Base-by-base conservation (phyloP, 2,888 invertebrate genomes). In the Lycia hirtaria region DNA sequence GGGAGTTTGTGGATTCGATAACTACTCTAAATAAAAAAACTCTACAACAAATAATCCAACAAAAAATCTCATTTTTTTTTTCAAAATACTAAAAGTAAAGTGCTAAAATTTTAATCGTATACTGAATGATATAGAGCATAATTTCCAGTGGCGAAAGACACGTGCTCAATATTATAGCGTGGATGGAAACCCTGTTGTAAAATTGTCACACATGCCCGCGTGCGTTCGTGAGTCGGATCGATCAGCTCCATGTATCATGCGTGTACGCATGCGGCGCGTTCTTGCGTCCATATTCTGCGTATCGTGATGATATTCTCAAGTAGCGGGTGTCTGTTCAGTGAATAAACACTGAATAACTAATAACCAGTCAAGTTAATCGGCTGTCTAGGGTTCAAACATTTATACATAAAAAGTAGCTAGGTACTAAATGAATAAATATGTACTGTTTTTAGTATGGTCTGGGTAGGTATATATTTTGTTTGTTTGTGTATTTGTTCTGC, bases 201-300 rank as follows among this genome's bases (percentile, higher is more conserved):
- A 35, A 9, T 15, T 35, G 37, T 9, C 37, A 37, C 14, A 4
- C 26, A 9, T 3, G 3, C 3, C 5, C 22, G 38, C 38, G 0
- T 1, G 12, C 10, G 38, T 7, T 40, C 22, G 6, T 40, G 22
- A 40, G 14, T 40, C 22, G 38, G 7, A 40, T 22, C 14, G n/a
- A 2, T 7, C 19, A 20, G 9, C 14, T 3, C 5, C 33, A 15
- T 15, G 24, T 14, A 14, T 6, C 17, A 12, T 44, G 44, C 44
- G 44, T 28, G 17, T 28, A 30, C 44, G 44, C 44, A 44, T 10
- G 37, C 4, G 15, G 33, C 41, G 20, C 48, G 43, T 12, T 41
- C 48, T 37, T 48, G 48, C 53, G 40, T 30, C 7, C 14, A 17
- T 33, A 20, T 51, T 33, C 33, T 17, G 17, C 22, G 38, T 50